These are phyloP conservation scores for Emesis castigata DNA, from an alignment of 2,888 invertebrate species.

Conservation along the genomic window DNA sequence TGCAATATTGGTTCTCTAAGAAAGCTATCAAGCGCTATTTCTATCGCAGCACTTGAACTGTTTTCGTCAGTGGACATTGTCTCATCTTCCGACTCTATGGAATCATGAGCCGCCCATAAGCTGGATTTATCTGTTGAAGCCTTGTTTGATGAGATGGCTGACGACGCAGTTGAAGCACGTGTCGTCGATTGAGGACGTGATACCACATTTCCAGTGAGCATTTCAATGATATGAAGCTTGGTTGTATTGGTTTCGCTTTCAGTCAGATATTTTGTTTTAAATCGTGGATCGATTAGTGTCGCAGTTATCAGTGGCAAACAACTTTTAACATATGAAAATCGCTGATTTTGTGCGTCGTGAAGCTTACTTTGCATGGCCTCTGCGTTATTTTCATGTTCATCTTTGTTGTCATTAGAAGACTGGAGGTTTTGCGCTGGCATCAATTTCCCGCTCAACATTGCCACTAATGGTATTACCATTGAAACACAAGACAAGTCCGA, in stretches of 20 bases:
- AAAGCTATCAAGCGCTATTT: not conserved
- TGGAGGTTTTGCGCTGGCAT: conserved; percentile 3
- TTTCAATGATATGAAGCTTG: not conserved
- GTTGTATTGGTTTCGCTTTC: not conserved
- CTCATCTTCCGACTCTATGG: not conserved
- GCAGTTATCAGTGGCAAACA: conserved; percentile 36
- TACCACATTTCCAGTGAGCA: not conserved
- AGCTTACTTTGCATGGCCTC: conserved; percentile 32
- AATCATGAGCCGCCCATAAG: conserved; percentile 3
- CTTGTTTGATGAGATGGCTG: not conserved
- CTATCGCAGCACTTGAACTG: not conserved
- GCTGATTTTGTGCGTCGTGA: conserved; percentile 33
- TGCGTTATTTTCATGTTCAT: conserved; percentile 29
- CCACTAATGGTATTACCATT: conserved; percentile 32
- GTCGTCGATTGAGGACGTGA: not conserved
- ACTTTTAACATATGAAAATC: conserved; percentile 44
- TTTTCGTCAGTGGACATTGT: not conserved
- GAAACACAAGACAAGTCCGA: conserved; percentile 41
- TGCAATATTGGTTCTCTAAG: conserved; percentile 1
- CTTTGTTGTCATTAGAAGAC: conserved; percentile 12
- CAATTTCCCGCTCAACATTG: conserved; percentile 25
- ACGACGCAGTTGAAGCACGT: not conserved
- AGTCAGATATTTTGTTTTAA: conserved; percentile 40
- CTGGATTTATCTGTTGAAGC: not conserved
- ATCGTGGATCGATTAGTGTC: conserved; percentile 46